Base-by-base conservation (phyloP, 1,140 invertebrate species). In the Marisa cornuarietis region DNA sequence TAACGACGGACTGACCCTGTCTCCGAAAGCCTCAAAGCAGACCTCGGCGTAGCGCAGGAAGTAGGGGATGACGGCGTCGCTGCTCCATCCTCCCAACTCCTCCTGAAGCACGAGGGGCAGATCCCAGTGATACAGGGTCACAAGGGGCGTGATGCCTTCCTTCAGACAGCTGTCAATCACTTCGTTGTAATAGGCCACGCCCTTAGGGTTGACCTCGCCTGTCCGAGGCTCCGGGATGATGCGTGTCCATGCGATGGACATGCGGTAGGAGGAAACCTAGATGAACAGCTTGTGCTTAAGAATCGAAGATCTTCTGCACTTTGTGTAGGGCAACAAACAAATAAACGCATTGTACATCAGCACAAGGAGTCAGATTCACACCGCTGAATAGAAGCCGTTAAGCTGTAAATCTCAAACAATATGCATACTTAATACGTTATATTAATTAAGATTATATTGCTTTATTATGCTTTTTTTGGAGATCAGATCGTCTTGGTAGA, bases 41-140 rank as follows among this genome's bases (percentile, higher is more conserved):
- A 58, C 49, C 71, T 69, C 9, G 18, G 73, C 71, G 58, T 81
- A 79, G 18, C 54, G 54, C 16, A 54, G n/a, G 42, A 58, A 79
- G 58, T 24, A 54, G 20, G 66, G 63, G 58, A 82, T 75, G 54
- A 75, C 69, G 61, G 31, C 49, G n/a, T 49, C 71, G n/a, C 74
- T 69, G 22, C 52, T 20, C 54, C 71, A 81, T 42, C 75, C 79
- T 20, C 79, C 93, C 93, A 54, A 89, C 92, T 63, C 76, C 68
- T 90, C 85, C 72, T 91, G 80, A 14, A 92, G 84, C 31, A 82
- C 81, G 74, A 89, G 88, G 9, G 92, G 90, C 54, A 90, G 84
- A 78, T 92, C 92, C 90, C 91, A 92, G 84, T 93, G 92, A 83
- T 90, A 93, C 51, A 93, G 75, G 13, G 90, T 93, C 4, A 95